Base-by-base conservation (phyloP, 23 tunicate species). In the Styela clava region DNA sequence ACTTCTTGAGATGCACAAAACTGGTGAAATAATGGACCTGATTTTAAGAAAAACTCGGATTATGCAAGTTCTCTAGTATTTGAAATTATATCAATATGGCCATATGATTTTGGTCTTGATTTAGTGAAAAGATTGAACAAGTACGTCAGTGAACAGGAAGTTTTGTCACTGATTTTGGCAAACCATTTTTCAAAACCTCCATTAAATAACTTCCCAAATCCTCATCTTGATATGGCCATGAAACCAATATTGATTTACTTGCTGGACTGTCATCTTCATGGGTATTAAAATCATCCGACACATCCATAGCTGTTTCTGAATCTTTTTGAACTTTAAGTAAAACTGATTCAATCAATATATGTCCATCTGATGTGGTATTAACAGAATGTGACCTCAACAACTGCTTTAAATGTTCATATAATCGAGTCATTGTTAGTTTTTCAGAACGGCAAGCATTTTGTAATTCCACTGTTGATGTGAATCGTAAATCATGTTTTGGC, bases 311-410 rank as follows among this genome's bases (percentile, higher is more conserved):
- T 3, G 35, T 30, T 16, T 76, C 81, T 16, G 78, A 1, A 56
- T 76, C 52, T 52, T 34, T 76, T 24, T 76, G 81, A 51, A 52
- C 81, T 52, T 76, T 76, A 7, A 76, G 31, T 27, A 76, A 2
- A 36, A 91, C 97, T 12, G 97, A 86, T 74, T 91, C 97, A 35
- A 91, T 83, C 31, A 91, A 69, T 19, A 91, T 82, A 73, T 86
- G 88, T 28, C 87, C 90, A 25, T 91, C 97, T 1, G 85, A 51
- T 30, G 88, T 86, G 16, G 83, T 74, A 62, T 82, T 82, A 64
- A 91, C 83, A 68, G 84, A 86, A 68, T 86, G 90, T 30, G 97
- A 52, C 27, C 78, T 68, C 35, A 91, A 44, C 19, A 78, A 68
- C 74, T 91, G 83, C 74, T 91, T 91, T 70, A 91, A 78, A 72